Evolutionary conservation across 2,888 invertebrate species (phyloP), one percentile per base, ranked within the genome.

Genomic region (Tinea pellionella): DNA sequence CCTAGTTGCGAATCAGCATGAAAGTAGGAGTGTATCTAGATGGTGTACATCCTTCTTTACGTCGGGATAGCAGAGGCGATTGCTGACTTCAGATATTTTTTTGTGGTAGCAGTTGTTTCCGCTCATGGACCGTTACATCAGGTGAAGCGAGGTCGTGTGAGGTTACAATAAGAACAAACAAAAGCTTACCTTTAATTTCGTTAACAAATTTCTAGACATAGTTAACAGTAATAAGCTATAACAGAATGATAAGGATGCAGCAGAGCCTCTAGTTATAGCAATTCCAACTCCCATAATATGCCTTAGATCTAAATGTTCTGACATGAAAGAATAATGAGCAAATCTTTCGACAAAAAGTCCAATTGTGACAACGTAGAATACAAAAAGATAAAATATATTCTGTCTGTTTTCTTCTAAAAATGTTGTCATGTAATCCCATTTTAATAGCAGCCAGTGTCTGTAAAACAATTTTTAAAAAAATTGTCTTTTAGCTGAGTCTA

Each of bases 261-360:
- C 98, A 0, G 97, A 96, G 15, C 97, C 97, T 75, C 97, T 89
- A 0, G 97, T 97, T 66, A 97, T 95, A 7, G 97, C 97, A 59
- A 98, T 98, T 0, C 98, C 97, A 1, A 96, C 96, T 0, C 98
- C 98, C 98, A 98, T 98, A 51, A 98, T 97, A 71, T 98, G 96
- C 0, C 98, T 89, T 66, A 98, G 81, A 78, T 98, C 98, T 19
- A 96, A 93, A 78, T 98, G 97, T 72, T 98, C 98, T 0, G 96
- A 93, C 95, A 98, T 96, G 77, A 97, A 97, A 0, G 97, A 96
- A 74, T 98, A 98, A 85, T 97, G 96, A 61, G 97, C 96, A 72
- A 98, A 98, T 73, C 98, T 88, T 75, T 98, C 97, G 8, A 97
- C 93, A 73, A 98, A 98, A n/a, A 98, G 79, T 0, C 94, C 95